phyloP scores from a whole-genome alignment of 1,140 invertebrate species.

The Araneus ventricosus region DNA sequence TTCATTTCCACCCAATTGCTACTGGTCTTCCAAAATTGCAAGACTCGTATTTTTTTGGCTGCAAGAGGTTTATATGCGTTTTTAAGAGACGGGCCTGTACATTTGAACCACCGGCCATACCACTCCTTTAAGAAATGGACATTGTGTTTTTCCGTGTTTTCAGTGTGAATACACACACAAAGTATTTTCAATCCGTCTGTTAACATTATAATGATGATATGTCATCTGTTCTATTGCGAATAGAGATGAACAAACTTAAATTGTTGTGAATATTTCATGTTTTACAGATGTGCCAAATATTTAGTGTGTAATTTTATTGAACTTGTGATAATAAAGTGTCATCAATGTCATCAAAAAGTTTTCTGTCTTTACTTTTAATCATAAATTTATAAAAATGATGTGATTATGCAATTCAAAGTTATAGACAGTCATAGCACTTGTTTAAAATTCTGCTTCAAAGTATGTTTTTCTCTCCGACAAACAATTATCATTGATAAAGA shows the following conservation, averaged over 20 bases:
- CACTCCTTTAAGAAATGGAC: conserved; percentile 20
- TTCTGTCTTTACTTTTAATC: no score
- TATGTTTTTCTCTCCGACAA: no score
- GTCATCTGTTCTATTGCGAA: conserved; percentile 62
- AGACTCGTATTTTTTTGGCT: conserved; percentile 54
- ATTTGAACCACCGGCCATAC: conserved; percentile 14
- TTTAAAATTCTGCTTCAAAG: no score
- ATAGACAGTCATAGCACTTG: no score
- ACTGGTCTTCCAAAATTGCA: conserved; percentile 65
- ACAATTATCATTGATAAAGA: no score
- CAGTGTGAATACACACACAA: conserved; percentile 44
- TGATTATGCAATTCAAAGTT: no score
- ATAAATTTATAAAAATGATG: no score
- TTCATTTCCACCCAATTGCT: background rate
- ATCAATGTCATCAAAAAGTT: conserved; percentile 52
- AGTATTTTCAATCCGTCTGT: conserved; percentile 71
- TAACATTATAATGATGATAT: conserved; percentile 39
- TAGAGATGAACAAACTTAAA: conserved; percentile 62
- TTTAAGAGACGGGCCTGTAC: conserved; percentile 35
- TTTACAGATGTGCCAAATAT: conserved; percentile 75
- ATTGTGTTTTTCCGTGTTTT: conserved; percentile 26
- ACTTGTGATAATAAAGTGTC: conserved; percentile 75
- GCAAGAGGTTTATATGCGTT: conserved; percentile 38
- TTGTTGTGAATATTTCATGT: conserved; percentile 73
- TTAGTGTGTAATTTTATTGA: conserved; percentile 73